Evolutionary conservation across 1,140 invertebrate genomes (phyloP), one percentile per base, ranked within the genome.

Genomic region (Temnothorax longispinosus): DNA sequence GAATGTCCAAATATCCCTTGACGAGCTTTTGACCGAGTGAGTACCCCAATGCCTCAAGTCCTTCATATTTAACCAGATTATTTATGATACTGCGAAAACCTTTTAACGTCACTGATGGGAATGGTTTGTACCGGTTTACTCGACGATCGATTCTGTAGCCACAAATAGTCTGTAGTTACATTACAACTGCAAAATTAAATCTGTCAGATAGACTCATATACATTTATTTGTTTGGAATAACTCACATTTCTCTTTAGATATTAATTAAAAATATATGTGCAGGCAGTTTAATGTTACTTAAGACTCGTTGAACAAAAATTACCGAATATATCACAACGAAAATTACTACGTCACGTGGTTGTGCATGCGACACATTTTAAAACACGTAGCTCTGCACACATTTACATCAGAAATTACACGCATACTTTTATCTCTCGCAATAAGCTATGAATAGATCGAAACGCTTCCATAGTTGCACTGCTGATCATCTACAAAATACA

Each of bases 1-100:
- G 78, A 94, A 93, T 94, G 94, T 92, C 75, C 94, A 94, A 88
- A 93, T 92, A 76, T 94, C 93, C 75, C 93, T 95, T 82, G 95
- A 96, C 87, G 95, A 95, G 87, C 93, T 96, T 72, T 93, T 96
- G 75, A 94, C 94, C 47, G 95, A 96, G 96, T 97, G 94, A 96
- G 96, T 96, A 96, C 67, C 82, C 85, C 65, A 88, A 93, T 88
- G 88, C 71, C 71, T 87, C 62, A n/a, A 85, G 6, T 89, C 69
- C 44, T n/a, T 81, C 56, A 80, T n/a, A 75, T 32, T 67, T 58
- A 60, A 76, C 2, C 38, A 35, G 47, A 65, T 76, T 65, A 76
- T 71, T 64, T 38, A 64, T 35, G 44, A 65, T 69, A 87, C 41
- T 44, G 47, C 32, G 18, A 62, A 67, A 47, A 60, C 69, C 41